phyloP scores from a whole-genome alignment of 2,113 vertebrate species.

The Solea senegalensis region DNA sequence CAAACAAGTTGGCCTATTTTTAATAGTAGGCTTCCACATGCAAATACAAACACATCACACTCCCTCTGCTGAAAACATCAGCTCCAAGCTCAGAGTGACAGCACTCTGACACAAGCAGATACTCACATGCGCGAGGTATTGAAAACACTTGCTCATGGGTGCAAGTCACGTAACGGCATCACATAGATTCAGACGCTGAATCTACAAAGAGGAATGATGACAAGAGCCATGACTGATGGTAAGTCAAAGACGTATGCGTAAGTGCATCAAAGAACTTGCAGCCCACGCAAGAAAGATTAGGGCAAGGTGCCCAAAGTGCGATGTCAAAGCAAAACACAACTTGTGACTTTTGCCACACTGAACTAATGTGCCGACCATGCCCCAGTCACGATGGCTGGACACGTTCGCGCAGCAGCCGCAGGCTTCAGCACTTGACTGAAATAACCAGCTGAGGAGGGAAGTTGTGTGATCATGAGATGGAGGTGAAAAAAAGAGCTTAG shows the following conservation, averaged over 20 bases:
- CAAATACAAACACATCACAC: slow-evolving; percentile 43
- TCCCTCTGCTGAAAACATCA: slow-evolving; percentile 19
- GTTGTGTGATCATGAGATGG: slow-evolving; percentile 54
- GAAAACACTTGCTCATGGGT: slow-evolving; percentile 24
- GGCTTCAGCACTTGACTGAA: slow-evolving; percentile 46
- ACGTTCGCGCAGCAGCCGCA: slow-evolving; percentile 51
- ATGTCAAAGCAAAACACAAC: neutral
- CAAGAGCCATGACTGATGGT: neutral
- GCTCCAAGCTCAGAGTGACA: slow-evolving; percentile 40
- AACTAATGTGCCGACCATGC: slow-evolving; percentile 40
- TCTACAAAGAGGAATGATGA: neutral
- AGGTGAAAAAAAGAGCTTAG: slow-evolving; percentile 37
- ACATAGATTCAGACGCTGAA: neutral
- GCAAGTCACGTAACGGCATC: slow-evolving; percentile 22
- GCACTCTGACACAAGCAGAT: slow-evolving; percentile 12
- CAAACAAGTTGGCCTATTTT: slow-evolving; percentile 42
- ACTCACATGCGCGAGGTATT: slow-evolving; percentile 27
- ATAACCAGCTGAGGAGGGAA: slow-evolving; percentile 67
- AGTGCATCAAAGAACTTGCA: neutral
- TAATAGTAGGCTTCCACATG: slow-evolving; percentile 34
- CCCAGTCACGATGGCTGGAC: slow-evolving; percentile 3
- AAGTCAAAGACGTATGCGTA: neutral
- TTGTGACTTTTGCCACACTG: slow-evolving; percentile 31
- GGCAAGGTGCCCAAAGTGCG: neutral
- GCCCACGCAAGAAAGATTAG: neutral